Base-by-base conservation (phyloP, 2,113 vertebrate genomes). In the Myiozetetes cayanensis region DNA sequence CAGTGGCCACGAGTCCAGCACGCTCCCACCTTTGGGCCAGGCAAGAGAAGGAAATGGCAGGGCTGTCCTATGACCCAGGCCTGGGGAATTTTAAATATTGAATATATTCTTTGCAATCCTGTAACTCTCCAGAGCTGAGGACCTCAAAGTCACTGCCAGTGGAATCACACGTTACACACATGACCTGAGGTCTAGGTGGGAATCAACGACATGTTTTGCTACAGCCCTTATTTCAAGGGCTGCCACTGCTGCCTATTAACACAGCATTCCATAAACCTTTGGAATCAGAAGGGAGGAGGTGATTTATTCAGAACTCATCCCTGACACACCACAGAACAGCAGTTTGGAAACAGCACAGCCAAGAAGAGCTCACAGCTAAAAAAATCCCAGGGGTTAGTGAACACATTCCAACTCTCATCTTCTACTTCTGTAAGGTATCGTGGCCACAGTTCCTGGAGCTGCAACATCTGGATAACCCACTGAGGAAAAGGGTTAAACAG, bases 191-290 rank as follows among this genome's bases (percentile, higher is more conserved):
- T 44, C 19, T 31, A 49, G 44, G 17, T n/a, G 39, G 49, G 33
- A 63, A 65, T 18, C 27, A 37, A 35, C 0, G 1, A 49, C 0
- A 4, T 0, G 0, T 72, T 80, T n/a, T 79, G n/a, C 41, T 56
- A 19, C 41, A 61, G 31, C n/a, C 39, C 43, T 74, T 47, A n/a
- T 44, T 92, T 67, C 67, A 62, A 78, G 12, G 47, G 46, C 63
- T 72, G 44, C 47, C 56, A 82, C 2, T 67, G 47, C 55, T 88
- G 46, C 28, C 67, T 35, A 23, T 58, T 18, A 87, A 66, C 65
- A n/a, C 39, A 63, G 33, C 27, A 33, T 63, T 46, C 63, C 46
- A 39, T 23, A 76, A 86, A 49, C 25, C 43, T 44, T 71, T 1
- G 0, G 35, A 46, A 63, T 17, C 52, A 37, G 53, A 56, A 59